phyloP scores from a whole-genome alignment of 2,888 invertebrate genomes.

The Auanema sp. region DNA sequence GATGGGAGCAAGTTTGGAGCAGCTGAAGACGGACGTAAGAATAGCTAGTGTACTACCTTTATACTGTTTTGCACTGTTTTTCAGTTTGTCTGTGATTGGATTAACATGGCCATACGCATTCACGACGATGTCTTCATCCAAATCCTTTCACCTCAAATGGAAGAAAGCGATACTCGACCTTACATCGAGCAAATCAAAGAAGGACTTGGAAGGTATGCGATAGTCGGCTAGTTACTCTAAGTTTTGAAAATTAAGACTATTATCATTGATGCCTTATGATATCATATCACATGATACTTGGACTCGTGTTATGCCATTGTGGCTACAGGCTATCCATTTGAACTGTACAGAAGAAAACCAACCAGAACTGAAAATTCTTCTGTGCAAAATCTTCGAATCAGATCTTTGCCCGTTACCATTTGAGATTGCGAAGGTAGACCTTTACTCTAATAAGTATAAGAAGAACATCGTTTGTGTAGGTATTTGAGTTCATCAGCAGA shows the following conservation, averaged over 20 bases:
- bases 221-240: no score
- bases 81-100: constrained; percentile 85
- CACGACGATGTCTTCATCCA: constrained; percentile 88
- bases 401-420: constrained; percentile 93
- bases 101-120: constrained; percentile 79
- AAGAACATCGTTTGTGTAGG: no score
- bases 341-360: constrained; percentile 68
- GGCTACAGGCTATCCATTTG: constrained; percentile 73
- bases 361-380: constrained; percentile 78
- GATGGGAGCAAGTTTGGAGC: constrained; percentile 61
- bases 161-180: constrained; percentile 74
- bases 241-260: constrained; percentile 76
- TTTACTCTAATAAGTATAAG: constrained; percentile 67
- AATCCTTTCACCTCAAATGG: constrained; percentile 91
- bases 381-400: constrained; percentile 90
- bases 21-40: constrained; percentile 61
- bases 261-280: constrained; percentile 95
- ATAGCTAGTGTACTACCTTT: no score
- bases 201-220: constrained; percentile 70
- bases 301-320: constrained; percentile 97
- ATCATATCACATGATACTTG: constrained; percentile 81
- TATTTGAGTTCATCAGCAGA: constrained; percentile 89
- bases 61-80: no score
- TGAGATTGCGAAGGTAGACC: constrained; percentile 89
- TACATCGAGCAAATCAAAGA: constrained; percentile 84